Evolutionary conservation across 2,113 vertebrate species (phyloP).

Genomic region (Merops nubicus): DNA sequence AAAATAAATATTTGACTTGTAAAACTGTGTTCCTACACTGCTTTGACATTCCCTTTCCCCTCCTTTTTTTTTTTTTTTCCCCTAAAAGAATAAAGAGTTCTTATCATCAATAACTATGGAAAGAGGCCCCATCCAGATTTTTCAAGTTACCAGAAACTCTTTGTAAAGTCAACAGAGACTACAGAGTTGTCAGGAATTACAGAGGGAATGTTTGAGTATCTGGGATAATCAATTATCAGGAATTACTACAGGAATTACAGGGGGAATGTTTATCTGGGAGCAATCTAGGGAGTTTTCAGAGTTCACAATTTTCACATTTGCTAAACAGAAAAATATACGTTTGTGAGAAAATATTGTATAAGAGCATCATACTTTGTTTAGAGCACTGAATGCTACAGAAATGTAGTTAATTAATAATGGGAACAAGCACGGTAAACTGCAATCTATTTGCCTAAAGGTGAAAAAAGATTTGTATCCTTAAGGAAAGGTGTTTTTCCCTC

Average conservation of each 20-base stretch:
- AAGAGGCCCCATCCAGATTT: not conserved
- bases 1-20: slow-evolving; percentile 32
- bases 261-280: not conserved
- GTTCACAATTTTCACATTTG: not conserved
- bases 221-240: too few species aligned
- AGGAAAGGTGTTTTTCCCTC: not conserved
- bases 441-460: not conserved
- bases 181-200: not conserved
- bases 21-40: not conserved
- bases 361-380: not conserved
- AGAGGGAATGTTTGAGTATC: not conserved
- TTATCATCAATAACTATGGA: not conserved
- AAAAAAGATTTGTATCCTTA: not conserved
- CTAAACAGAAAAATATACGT: not conserved
- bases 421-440: not conserved
- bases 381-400: not conserved
- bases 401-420: not conserved
- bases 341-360: not conserved
- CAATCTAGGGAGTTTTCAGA: not conserved
- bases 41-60: not conserved
- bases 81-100: not conserved
- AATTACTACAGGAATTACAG: too few species aligned
- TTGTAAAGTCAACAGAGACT: not conserved
- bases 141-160: not conserved
- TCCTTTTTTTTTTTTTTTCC: not conserved